Evolutionary conservation across 1,140 invertebrate genomes (phyloP).

Genomic region (Drosophila prosaltans): DNA sequence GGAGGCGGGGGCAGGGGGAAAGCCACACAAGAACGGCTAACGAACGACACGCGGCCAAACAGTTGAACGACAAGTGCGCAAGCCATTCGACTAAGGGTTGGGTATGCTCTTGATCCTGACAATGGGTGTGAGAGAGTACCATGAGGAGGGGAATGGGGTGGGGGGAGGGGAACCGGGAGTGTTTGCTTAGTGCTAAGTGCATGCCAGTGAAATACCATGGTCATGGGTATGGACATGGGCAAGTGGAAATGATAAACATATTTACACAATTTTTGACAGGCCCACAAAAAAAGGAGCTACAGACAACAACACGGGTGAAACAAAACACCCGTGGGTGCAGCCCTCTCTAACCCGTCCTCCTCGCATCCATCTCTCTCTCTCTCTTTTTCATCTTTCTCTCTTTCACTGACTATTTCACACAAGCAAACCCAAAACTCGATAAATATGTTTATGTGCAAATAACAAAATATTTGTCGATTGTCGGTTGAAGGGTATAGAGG

Average conservation of each 20-base stretch:
- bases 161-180: constrained; percentile 14
- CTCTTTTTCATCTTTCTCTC: neutral
- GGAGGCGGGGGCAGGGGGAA: constrained; percentile 59
- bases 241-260: constrained; percentile 83
- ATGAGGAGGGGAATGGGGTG: neutral
- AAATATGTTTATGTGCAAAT: constrained; percentile 82
- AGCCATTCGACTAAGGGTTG: constrained; percentile 34
- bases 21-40: constrained; percentile 77
- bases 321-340: constrained; percentile 77
- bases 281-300: constrained; percentile 52
- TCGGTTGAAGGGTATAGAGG: constrained; percentile 39
- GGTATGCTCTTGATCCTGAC: constrained; percentile 12
- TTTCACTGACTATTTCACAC: constrained; percentile 27
- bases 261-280: constrained; percentile 83
- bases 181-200: constrained; percentile 74
- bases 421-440: constrained; percentile 66
- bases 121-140: neutral
- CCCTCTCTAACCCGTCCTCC: neutral
- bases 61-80: constrained; percentile 69
- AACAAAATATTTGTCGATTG: constrained; percentile 81
- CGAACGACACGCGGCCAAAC: constrained; percentile 72
- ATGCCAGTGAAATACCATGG: constrained; percentile 25
- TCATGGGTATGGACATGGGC: constrained; percentile 44
- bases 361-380: constrained; percentile 1
- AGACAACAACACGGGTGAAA: constrained; percentile 67